phyloP scores from a whole-genome alignment of 1,140 invertebrate genomes.

The Bombus pyrosoma region DNA sequence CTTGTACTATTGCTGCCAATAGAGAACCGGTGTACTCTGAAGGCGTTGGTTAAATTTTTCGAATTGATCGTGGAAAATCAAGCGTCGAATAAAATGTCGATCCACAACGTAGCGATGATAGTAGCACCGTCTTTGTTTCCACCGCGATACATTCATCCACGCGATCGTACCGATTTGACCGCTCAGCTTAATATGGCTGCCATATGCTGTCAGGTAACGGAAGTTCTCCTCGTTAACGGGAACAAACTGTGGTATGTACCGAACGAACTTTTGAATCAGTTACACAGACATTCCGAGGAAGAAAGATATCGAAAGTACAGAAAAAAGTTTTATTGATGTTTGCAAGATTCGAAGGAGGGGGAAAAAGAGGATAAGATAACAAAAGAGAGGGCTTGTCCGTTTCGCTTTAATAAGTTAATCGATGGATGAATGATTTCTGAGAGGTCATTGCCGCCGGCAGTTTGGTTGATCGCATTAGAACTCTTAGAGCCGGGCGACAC shows the following conservation, averaged over 20 bases:
- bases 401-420: neutral
- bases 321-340: constrained; percentile 74
- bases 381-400: neutral
- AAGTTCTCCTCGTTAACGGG: constrained; percentile 88
- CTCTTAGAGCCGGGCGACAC: neutral
- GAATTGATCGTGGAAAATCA: constrained; percentile 88
- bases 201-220: constrained; percentile 91
- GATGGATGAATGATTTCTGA: neutral
- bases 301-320: constrained; percentile 81
- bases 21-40: constrained; percentile 91
- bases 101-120: constrained; percentile 96
- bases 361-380: neutral
- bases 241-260: constrained; percentile 92
- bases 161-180: constrained; percentile 82
- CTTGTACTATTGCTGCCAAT: constrained; percentile 91
- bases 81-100: constrained; percentile 92
- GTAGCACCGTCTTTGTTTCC: constrained; percentile 95
- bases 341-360: too few species aligned
- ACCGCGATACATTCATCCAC: constrained; percentile 85
- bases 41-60: constrained; percentile 90
- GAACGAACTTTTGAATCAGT: constrained; percentile 86
- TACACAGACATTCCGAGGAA: constrained; percentile 85
- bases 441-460: neutral
- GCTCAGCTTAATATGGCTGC: constrained; percentile 92
- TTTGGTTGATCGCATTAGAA: neutral